Evolutionary conservation across 1,140 invertebrate species (phyloP).

Genomic region (Leguminivora glycinivorella): DNA sequence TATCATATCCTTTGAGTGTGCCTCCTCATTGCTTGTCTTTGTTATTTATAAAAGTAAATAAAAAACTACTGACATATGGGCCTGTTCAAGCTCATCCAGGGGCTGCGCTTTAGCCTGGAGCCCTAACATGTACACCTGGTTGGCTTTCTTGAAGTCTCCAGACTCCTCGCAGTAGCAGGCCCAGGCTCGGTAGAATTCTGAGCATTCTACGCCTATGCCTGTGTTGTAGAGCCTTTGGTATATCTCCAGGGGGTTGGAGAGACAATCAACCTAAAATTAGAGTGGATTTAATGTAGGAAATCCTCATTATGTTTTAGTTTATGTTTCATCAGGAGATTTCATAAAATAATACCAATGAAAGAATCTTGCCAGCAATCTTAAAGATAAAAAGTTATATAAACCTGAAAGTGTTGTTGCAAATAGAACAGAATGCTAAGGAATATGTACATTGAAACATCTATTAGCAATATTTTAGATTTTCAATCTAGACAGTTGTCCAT

Average conservation of each 20-base stretch:
- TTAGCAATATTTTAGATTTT: no score
- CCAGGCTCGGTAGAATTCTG: conserved; percentile 89
- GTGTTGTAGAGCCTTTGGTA: conserved; percentile 87
- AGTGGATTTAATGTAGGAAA: background rate
- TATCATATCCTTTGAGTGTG: no score
- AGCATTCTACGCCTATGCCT: conserved; percentile 88
- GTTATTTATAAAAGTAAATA: background rate
- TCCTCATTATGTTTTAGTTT: background rate
- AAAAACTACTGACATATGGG: conserved; percentile 81
- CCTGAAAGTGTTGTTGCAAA: no score
- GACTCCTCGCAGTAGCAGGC: conserved; percentile 88
- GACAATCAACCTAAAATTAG: conserved; percentile 84
- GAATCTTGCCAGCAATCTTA: no score
- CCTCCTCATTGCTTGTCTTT: no score
- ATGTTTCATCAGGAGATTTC: background rate
- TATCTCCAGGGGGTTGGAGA: conserved; percentile 86
- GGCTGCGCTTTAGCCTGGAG: conserved; percentile 85
- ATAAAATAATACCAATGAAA: no score
- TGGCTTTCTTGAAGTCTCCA: conserved; percentile 86
- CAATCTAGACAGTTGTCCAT: no score
- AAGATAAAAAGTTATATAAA: no score
- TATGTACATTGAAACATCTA: no score
- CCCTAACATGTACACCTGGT: conserved; percentile 87
- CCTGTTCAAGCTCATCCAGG: conserved; percentile 84
- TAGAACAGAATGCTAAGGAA: no score